These are phyloP conservation scores for Carcharodon carcharias DNA, from an alignment of 2,797 vertebrate genomes.

Conservation along the genomic window DNA sequence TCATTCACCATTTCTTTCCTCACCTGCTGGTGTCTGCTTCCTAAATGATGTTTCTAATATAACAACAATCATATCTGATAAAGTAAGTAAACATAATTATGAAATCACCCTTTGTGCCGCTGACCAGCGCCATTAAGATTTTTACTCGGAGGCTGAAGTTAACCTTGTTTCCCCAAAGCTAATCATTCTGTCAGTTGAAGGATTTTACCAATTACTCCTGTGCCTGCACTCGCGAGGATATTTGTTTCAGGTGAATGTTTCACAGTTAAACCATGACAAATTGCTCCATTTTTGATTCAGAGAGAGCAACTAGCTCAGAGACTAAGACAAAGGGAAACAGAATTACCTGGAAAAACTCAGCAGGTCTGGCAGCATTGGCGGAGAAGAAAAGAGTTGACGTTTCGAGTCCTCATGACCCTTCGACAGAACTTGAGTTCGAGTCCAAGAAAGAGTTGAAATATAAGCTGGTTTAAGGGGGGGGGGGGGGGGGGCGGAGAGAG, in stretches of 20 bases:
- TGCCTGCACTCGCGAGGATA: background rate
- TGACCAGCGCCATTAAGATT: background rate
- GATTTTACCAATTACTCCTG: background rate
- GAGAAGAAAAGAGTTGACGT: too few relatives aligned
- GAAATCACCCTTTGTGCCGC: background rate
- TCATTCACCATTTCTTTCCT: background rate
- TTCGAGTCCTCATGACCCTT: too few relatives aligned
- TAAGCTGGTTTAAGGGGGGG: too few relatives aligned
- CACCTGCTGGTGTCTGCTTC: background rate
- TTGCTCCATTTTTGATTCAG: background rate
- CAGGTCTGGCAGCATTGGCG: too few relatives aligned
- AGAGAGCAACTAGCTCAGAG: background rate
- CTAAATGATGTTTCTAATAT: background rate
- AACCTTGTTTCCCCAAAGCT: background rate
- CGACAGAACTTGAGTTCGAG: too few relatives aligned
- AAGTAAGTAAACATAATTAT: background rate
- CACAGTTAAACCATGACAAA: background rate
- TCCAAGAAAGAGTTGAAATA: too few relatives aligned
- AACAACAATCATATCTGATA: background rate
- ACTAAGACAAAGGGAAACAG: background rate
- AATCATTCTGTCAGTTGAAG: too few relatives aligned
- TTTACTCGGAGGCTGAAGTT: background rate
- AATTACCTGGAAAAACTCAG: too few relatives aligned
- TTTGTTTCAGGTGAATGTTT: background rate
- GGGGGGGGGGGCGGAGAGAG: too few relatives aligned